phyloP scores from a whole-genome alignment of 2,797 vertebrate species.

The Stomatorhinus walkeri region DNA sequence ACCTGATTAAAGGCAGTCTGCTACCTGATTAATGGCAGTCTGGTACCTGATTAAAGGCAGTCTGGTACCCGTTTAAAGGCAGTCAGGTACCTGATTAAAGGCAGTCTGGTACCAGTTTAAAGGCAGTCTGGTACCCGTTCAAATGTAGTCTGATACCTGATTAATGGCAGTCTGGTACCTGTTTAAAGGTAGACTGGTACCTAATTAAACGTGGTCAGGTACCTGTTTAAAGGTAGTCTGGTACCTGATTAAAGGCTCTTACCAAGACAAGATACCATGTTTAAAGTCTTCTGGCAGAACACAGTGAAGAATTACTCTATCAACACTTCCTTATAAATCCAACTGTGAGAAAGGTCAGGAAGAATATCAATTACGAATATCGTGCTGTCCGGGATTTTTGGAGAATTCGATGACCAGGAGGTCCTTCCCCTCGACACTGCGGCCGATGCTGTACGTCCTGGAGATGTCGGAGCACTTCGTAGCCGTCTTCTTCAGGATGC shows the following conservation, averaged over 20 bases:
- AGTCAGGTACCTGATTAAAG: too few relatives aligned
- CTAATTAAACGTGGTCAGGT: too few relatives aligned
- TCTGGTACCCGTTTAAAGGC: too few relatives aligned
- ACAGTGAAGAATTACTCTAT: background rate
- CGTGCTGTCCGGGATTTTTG: constrained; percentile 81
- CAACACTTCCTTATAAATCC: background rate
- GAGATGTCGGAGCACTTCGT: constrained; percentile 79
- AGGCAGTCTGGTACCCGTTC: too few relatives aligned
- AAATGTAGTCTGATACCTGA: too few relatives aligned
- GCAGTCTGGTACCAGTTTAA: too few relatives aligned
- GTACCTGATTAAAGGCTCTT: background rate
- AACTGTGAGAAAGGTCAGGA: background rate
- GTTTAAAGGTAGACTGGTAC: too few relatives aligned
- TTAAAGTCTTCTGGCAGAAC: background rate
- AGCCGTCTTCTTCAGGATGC: constrained; percentile 72
- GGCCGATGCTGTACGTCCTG: constrained; percentile 86
- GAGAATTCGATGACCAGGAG: constrained; percentile 90
- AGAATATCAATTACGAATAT: constrained; percentile 68
- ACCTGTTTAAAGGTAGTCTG: too few relatives aligned
- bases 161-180: too few relatives aligned
- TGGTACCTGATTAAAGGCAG: too few relatives aligned
- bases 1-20: too few relatives aligned
- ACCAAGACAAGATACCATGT: background rate
- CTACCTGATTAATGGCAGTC: too few relatives aligned
- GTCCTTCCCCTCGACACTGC: constrained; percentile 82